Evolutionary conservation across 2,797 vertebrate species (phyloP), one percentile per base, ranked within the genome.

Genomic region (Rachycentron canadum): DNA sequence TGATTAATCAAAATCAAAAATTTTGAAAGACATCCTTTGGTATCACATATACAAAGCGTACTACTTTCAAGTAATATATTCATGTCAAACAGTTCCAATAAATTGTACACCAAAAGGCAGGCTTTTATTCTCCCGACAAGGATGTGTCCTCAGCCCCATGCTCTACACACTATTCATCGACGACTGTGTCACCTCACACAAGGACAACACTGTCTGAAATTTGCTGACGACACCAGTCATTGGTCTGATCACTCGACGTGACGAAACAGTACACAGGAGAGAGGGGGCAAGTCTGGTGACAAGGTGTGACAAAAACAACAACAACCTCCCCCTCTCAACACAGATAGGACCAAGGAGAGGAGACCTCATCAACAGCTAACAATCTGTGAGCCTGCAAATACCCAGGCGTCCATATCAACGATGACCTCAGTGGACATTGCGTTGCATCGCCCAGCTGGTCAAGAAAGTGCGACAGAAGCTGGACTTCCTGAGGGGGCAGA

Each of bases 201-300:
- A n/a, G 45, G 45, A 11, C 26, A 69, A 58, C 25, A 34, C 19
- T 19, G 41, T 69, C 53, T 21, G 19, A 69, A 34, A 17, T 47
- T 7, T 23, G 19, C 25, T 6, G 38, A 69, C 6, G 5, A 30
- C 40, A 23, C 19, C 2, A 53, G 50, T 16, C 50, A 6, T 28
- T 28, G 25, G 26, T 7, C 6, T 17, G 52, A 56, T 63, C 32
- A 70, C 50, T 12, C 21, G n/a, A 1, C 41, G 12, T 9, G 41
- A 71, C 11, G 3, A 59, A 43, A 14, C 5, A 1, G 16, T 45
- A 7, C 23, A 52, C 41, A 64, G 50, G 41, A 63, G n/a, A 5
- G 26, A 43, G 26, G 47, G 69, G 38, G 49, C 12, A 16, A 68
- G 25, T 68, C 56, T 76, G 38, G 47, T 55, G 23, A 25, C 47